Evolutionary conservation across 1,140 invertebrate genomes (phyloP).

Genomic region (Lutraria rhynchaena): DNA sequence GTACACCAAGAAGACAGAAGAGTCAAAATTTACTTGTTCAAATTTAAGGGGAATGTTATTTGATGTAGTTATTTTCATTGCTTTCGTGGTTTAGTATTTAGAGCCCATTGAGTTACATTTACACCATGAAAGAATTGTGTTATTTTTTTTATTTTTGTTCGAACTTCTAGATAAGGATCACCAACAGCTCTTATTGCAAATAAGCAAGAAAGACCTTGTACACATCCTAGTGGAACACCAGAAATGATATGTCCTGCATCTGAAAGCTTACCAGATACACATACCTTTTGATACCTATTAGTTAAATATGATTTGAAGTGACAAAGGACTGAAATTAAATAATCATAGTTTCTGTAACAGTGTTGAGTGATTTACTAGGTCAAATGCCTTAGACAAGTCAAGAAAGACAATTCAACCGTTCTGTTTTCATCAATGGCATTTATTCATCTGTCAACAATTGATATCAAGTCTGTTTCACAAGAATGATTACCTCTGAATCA

Average conservation of each 20-base stretch:
- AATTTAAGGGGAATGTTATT: neutral
- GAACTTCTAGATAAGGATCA: neutral
- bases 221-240: neutral
- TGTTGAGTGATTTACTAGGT: neutral
- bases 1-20: slow-evolving; percentile 4
- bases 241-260: neutral
- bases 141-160: neutral
- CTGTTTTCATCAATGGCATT: neutral
- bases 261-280: slow-evolving; percentile 3
- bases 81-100: neutral
- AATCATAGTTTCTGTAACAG: neutral
- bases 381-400: neutral
- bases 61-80: neutral
- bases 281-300: neutral
- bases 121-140: neutral
- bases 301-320: neutral
- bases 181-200: neutral
- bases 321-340: neutral
- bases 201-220: neutral
- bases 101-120: neutral
- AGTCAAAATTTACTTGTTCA: neutral
- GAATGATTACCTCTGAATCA: neutral
- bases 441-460: neutral
- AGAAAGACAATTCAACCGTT: neutral
- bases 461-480: neutral